A percentile compares a stretch with the other conserved stretches of the same genome.
Conservation (phyloP, 2,113 vertebrate species). For the Drymodes brunneopygia region DNA sequence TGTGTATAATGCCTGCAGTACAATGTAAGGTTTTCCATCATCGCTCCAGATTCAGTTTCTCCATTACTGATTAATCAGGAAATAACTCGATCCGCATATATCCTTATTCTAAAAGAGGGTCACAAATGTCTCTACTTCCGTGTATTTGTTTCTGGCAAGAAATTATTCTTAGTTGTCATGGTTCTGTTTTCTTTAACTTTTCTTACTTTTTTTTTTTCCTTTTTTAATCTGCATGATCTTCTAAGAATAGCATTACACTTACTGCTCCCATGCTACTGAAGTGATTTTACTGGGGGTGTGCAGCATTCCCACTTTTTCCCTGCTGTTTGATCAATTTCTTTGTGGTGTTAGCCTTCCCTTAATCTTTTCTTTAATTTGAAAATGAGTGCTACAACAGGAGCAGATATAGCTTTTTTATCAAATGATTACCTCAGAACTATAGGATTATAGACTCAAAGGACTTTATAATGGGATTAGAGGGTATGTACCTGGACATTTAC, state of each 20-base stretch:
- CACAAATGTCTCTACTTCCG: neutral
- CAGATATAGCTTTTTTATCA: neutral
- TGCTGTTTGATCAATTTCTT: neutral
- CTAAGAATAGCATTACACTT: neutral
- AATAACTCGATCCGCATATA: neutral
- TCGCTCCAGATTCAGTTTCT: neutral
- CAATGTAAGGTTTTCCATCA: neutral
- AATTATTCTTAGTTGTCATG: neutral
- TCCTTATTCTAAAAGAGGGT: neutral
- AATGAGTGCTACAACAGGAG: neutral
- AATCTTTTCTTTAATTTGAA: slow-evolving; percentile 18
- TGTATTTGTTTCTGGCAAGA: neutral
- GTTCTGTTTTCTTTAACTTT: neutral
- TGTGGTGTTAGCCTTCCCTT: neutral
- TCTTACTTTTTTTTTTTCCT: neutral
- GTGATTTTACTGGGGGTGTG: neutral
- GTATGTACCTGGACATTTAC: neutral
- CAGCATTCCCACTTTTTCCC: neutral
- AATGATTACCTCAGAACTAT: neutral
- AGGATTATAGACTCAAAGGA: slow-evolving; percentile 11
- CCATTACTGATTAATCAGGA: neutral
- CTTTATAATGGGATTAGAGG: slow-evolving; percentile 23
- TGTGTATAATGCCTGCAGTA: neutral
- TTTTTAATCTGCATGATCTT: neutral
- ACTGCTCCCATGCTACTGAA: neutral